phyloP scores from a whole-genome alignment of 2,113 vertebrate species.

The Telmatochromis sp. region DNA sequence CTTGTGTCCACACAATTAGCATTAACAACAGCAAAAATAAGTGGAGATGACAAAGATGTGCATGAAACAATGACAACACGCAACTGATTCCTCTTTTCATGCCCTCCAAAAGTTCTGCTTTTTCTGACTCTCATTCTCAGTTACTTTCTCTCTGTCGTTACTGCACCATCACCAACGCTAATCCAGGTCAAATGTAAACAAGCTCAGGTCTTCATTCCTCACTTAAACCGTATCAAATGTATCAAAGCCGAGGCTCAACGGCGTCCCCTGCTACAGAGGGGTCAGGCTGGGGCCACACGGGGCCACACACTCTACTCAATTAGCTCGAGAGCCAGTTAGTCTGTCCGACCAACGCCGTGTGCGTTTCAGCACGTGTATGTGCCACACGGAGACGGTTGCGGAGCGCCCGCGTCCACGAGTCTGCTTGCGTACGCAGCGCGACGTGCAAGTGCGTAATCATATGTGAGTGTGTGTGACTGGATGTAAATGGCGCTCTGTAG shows the following conservation, averaged over 20 bases:
- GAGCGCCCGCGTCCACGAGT: background rate
- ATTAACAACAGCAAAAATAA: background rate
- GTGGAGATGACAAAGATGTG: background rate
- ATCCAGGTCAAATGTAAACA: conserved; percentile 82
- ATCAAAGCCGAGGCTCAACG: conserved; percentile 83
- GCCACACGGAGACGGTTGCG: background rate
- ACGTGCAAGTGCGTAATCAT: conserved; percentile 31
- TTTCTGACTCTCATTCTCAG: background rate
- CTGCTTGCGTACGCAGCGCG: background rate
- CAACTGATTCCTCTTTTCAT: background rate
- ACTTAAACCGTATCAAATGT: conserved; percentile 88
- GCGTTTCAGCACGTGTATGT: conserved; percentile 12
- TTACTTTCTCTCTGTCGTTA: conserved; percentile 8
- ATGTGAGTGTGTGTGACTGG: conserved; percentile 53
- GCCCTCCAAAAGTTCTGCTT: background rate
- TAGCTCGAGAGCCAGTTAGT: conserved; percentile 74
- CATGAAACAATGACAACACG: background rate
- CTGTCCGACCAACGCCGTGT: conserved; percentile 59
- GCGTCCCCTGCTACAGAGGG: conserved; percentile 75
- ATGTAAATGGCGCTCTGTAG: conserved; percentile 53
- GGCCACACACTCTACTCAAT: conserved; percentile 76
- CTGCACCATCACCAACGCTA: conserved; percentile 68
- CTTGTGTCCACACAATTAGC: background rate
- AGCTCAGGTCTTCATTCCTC: conserved; percentile 77
- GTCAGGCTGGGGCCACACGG: conserved; percentile 72